Base-by-base conservation (phyloP, 35 echinoderm and acorn worm species). In the Diadema setosum region DNA sequence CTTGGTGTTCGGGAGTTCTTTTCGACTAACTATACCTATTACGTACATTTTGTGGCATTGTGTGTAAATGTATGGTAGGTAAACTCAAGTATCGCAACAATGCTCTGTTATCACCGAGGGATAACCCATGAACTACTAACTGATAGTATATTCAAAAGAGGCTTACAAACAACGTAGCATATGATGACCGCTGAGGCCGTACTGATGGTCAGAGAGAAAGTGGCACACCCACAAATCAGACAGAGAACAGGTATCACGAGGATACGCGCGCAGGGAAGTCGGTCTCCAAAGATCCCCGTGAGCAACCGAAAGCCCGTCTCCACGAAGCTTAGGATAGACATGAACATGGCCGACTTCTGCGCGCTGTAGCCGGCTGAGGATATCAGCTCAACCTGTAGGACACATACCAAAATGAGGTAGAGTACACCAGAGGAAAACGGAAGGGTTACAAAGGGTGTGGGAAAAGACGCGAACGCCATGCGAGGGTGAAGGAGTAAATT, bases 261-360 rank as follows among this genome's bases (percentile, higher is more conserved):
- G 24, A 36, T 78, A 31, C 73, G 73, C 39, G 73, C 73, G n/a
- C 73, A 78, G 3, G 73, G 73, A 2, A 78, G 40, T 41, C 73
- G 33, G 37, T 78, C 73, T 0, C 73, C 73, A 41, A 78, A 78
- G 40, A 78, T 44, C 20, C 73, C 73, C 35, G 73, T 78, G 20
- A 78, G 7, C 39, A 78, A 21, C 33, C 73, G 73, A 39, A 78
- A 42, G 73, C 73, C 73, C 73, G 40, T 78, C 73, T 78, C 73
- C 3, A 78, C 73, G 73, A 78, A 78, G 23, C 73, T 78, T 23
- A 78, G 24, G 24, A 78, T 78, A 44, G 73, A 78, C 73, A 78
- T 78, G 35, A 42, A 78, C 14, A 32, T 78, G 73, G 73, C 73
- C 14, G 73, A 78, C 39, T 36, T 78, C 37, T 78, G 35, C 2